Base-by-base conservation (phyloP, 23 tunicate genomes). In the Halocynthia roretzi region DNA sequence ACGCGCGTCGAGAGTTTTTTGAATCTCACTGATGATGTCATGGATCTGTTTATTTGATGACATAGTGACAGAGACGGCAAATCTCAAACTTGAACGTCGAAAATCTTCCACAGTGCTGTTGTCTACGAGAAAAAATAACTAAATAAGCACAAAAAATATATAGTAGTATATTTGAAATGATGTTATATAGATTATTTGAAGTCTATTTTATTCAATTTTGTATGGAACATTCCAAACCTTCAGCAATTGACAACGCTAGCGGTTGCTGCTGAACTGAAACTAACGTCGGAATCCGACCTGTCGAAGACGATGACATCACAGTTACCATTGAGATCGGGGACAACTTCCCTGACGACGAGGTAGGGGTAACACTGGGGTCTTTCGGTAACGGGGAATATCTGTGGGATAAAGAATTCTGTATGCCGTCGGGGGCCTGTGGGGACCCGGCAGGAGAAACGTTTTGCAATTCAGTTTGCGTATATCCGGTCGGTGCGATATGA, bases 11-110 rank as follows among this genome's bases (percentile, higher is more conserved):
- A 89, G 53, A 7, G 82, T 83, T 70, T 81, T 80, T 21, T 55
- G 81, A 51, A 89, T 80, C 54, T 80, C 89, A 51, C 78, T 40
- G 72, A 83, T 80, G 82, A 89, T 80, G 82, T 84, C 87, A 54
- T 56, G 64, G 49, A 74, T 74, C 31, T 74, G 78, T 56, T 74
- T 74, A 22, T 63, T 69, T 17, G 96, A 72, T 63, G 96, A 85
- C 89, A 84, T 80, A n/a, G 78, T 74, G 62, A 74, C 56, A 68
- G 96, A 75, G 40, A 88, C 84, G 61, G 75, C 22, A 17, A 89
- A 70, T 10, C 87, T 71, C 60, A 89, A 88, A 63, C 82, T 84
- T 54, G 88, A 84, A 44, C 81, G 78, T 31, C 44, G 44, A 31
- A 31, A 31, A 31, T 31, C 44, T 4, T 31, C 44, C 44, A 31